Conservation (phyloP, 2,113 vertebrate species). For the Corythoichthys haematopterus region DNA sequence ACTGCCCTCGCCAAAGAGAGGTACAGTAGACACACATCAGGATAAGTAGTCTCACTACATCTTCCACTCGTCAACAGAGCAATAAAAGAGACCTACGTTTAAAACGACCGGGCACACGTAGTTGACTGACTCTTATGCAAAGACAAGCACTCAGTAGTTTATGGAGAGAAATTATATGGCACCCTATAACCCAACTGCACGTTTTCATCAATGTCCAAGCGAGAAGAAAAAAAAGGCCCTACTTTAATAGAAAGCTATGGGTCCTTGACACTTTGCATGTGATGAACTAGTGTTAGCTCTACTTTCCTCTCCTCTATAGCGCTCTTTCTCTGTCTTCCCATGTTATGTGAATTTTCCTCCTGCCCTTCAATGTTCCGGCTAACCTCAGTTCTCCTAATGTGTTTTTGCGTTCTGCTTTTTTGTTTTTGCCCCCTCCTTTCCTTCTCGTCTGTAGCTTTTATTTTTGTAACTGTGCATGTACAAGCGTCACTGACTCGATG, state of each 20-base stretch:
- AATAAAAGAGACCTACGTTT: slow-evolving; percentile 76
- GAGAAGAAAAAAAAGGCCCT: slow-evolving; percentile 69
- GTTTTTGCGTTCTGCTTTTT: slow-evolving; percentile 51
- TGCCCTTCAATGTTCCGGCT: slow-evolving; percentile 50
- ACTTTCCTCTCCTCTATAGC: slow-evolving; percentile 76
- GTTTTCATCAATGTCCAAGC: slow-evolving; percentile 77
- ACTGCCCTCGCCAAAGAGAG: slow-evolving; percentile 61
- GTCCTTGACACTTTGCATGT: slow-evolving; percentile 99
- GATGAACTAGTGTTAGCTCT: slow-evolving; percentile 98
- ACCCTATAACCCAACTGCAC: slow-evolving; percentile 79
- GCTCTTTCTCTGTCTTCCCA: slow-evolving; percentile 72
- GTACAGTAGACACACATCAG: slow-evolving; percentile 54
- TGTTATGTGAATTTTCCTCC: slow-evolving; percentile 64
- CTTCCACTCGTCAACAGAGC: slow-evolving; percentile 74
- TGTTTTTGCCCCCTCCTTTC: slow-evolving; percentile 42
- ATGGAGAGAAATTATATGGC: slow-evolving; percentile 77
- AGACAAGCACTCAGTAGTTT: slow-evolving; percentile 78
- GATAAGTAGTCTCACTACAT: slow-evolving; percentile 62
- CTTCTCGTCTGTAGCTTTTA: slow-evolving; percentile 95
- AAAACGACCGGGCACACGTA: slow-evolving; percentile 74
- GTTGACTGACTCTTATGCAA: slow-evolving; percentile 80
- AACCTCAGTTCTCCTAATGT: slow-evolving; percentile 64
- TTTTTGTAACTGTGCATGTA: slow-evolving; percentile 99
- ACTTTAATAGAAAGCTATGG: slow-evolving; percentile 77
- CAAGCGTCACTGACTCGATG: slow-evolving; percentile 99